Conservation (phyloP, 2,113 vertebrate species). For the Rhagologus leucostigma region DNA sequence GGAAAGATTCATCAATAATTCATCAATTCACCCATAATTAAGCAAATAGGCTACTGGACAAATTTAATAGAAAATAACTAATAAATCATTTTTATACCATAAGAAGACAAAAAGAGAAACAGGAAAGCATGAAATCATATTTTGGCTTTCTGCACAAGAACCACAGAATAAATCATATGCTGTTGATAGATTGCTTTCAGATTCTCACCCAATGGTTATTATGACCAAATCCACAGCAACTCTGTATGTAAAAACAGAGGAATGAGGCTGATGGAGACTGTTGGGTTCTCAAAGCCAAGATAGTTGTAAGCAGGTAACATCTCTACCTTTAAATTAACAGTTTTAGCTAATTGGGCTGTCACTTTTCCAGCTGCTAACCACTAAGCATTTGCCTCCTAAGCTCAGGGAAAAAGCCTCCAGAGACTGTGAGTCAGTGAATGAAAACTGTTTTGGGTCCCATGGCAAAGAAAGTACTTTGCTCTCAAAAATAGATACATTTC, state of each 20-base stretch:
- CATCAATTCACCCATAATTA: not conserved
- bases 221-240: not conserved
- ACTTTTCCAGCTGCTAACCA: not conserved
- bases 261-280: not conserved
- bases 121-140: slow-evolving; percentile 9
- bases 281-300: not conserved
- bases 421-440: slow-evolving; percentile 35
- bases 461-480: slow-evolving; percentile 25
- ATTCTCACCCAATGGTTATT: not conserved
- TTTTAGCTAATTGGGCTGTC: not conserved
- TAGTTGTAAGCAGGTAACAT: not conserved
- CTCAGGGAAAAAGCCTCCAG: slow-evolving; percentile 38
- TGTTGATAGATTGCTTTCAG: not conserved
- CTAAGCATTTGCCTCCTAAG: not conserved
- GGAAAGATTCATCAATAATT: not conserved
- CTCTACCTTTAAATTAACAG: not conserved
- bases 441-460: slow-evolving; percentile 54
- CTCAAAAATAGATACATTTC: slow-evolving; percentile 63
- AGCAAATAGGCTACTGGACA: not conserved
- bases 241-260: not conserved
- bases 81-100: not conserved
- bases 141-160: slow-evolving; percentile 2
- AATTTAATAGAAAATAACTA: not conserved
- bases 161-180: not conserved
- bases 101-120: not conserved